These are phyloP conservation scores for Hassar affinis DNA, from an alignment of 2,113 vertebrate species.

Conservation along the genomic window DNA sequence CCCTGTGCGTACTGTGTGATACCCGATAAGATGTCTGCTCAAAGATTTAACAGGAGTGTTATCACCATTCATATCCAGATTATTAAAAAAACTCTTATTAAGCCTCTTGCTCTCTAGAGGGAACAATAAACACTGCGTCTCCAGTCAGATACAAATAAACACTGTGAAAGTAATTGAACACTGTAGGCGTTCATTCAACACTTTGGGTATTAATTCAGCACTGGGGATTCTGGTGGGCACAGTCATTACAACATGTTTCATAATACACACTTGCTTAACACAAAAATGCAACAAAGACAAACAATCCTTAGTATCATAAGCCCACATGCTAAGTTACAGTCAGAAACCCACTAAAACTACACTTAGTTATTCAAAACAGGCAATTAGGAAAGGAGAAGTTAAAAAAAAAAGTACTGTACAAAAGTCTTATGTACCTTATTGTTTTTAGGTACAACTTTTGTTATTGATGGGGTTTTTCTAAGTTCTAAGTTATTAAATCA, in stretches of 20 bases:
- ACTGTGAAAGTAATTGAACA: conserved; percentile 3
- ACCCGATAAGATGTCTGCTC: not conserved
- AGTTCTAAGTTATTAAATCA: too few species aligned
- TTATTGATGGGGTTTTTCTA: too few species aligned
- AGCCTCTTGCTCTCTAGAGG: not conserved
- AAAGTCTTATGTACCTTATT: too few species aligned
- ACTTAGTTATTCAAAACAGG: not conserved
- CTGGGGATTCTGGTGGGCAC: not conserved
- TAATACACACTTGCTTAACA: not conserved
- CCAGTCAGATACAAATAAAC: not conserved
- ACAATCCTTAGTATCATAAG: not conserved
- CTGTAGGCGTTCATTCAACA: not conserved
- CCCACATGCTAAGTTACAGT: not conserved
- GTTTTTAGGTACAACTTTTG: too few species aligned
- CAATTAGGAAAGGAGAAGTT: not conserved
- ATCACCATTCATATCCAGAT: not conserved
- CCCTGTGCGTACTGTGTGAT: not conserved
- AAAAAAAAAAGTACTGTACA: not conserved
- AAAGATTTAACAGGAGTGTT: not conserved
- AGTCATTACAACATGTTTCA: conserved; percentile 13
- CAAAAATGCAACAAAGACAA: not conserved
- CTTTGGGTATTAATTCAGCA: conserved; percentile 14
- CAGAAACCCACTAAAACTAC: not conserved
- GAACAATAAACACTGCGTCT: not conserved
- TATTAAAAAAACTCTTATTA: not conserved